Percentiles rank a stretch among this genome's conserved stretches.
These are phyloP conservation scores for Neodiprion pinetum DNA, from an alignment of 1,140 invertebrate species.

Conservation along the genomic window DNA sequence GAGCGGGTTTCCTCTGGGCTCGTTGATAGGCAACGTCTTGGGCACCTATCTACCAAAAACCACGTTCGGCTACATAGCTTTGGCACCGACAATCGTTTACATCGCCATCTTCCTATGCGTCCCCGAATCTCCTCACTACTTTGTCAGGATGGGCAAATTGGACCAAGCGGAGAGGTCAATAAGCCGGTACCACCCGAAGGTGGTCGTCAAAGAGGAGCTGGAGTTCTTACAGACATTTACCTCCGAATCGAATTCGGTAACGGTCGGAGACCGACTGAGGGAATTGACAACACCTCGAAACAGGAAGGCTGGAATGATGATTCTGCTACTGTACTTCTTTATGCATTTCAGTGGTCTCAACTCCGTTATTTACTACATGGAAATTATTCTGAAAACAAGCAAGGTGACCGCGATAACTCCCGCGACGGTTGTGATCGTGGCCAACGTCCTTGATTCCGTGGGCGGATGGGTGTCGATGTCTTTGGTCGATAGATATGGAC, in stretches of 20 bases:
- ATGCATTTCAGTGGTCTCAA: conserved; percentile 45
- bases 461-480: conserved; percentile 33
- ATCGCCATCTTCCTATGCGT: conserved; percentile 68
- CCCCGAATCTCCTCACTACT: conserved; percentile 78
- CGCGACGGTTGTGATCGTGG: conserved; percentile 38
- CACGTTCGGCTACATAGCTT: conserved; percentile 66
- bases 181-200: conserved; percentile 41
- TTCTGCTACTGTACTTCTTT: background rate
- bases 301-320: background rate
- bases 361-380: conserved; percentile 43
- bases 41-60: conserved; percentile 64
- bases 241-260: conserved; percentile 21
- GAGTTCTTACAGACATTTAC: conserved; percentile 38
- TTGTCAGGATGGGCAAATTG: conserved; percentile 66
- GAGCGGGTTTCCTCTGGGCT: conserved; percentile 63
- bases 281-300: background rate
- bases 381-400: conserved; percentile 41
- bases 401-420: conserved; percentile 38
- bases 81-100: conserved; percentile 64
- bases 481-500: conserved; percentile 38
- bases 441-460: conserved; percentile 36
- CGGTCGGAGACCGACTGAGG: background rate
- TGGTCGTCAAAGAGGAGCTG: conserved; percentile 35
- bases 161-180: conserved; percentile 59
- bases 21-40: conserved; percentile 63